These are phyloP conservation scores for Calonectris borealis DNA, from an alignment of 2,113 vertebrate species.

Conservation along the genomic window DNA sequence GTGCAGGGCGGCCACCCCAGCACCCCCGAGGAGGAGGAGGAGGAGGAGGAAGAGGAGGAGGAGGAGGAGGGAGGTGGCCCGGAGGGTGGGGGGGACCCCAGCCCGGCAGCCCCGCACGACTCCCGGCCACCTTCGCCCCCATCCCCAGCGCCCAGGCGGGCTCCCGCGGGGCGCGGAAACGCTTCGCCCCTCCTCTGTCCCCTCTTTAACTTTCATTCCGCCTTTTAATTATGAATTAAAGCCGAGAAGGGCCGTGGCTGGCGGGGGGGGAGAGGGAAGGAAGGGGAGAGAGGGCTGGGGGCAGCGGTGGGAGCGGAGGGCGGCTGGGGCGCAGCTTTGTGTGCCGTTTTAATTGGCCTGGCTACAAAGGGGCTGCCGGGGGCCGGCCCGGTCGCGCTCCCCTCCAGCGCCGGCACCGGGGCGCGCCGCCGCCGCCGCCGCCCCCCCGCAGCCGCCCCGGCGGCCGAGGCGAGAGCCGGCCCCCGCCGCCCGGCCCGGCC, in stretches of 20 bases:
- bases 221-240: constrained; percentile 35
- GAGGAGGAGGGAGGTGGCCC: background rate
- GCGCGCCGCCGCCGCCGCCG: too few species aligned
- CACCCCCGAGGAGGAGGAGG: background rate
- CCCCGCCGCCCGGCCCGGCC: too few species aligned
- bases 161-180: background rate
- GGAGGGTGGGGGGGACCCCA: background rate
- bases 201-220: constrained; percentile 4
- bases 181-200: background rate
- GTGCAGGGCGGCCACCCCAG: background rate
- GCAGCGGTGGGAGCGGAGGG: background rate
- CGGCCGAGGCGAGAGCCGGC: too few species aligned
- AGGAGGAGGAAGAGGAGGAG: too few species aligned
- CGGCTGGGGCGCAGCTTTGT: background rate
- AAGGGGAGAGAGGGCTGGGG: background rate
- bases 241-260: background rate
- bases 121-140: background rate
- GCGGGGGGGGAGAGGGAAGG: background rate
- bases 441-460: too few species aligned
- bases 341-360: too few species aligned
- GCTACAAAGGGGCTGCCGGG: too few species aligned
- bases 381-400: too few species aligned
- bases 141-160: background rate
- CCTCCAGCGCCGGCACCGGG: too few species aligned
- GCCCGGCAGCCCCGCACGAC: background rate